Base-by-base conservation (phyloP, 2,113 vertebrate species). In the Ctenomys sociabilis region DNA sequence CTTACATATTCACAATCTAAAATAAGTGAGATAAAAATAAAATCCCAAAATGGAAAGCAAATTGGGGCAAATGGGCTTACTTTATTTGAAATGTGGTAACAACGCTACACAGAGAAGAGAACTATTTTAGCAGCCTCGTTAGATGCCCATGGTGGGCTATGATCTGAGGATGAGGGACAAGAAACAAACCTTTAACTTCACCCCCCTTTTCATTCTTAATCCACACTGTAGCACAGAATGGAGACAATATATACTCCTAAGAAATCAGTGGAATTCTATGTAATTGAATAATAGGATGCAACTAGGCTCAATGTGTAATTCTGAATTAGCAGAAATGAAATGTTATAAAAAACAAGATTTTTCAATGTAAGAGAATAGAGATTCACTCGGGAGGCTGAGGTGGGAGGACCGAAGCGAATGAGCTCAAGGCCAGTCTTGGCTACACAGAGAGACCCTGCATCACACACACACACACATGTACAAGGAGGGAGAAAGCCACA, bases 21-120 rank as follows among this genome's bases (percentile, higher is more conserved):
- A 95, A 82, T 90, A 9, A 95, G 88, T 68, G 43, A 72, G 73
- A 86, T 22, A 95, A 92, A 95, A 96, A 85, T 90, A 92, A 90
- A 91, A 77, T 90, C 57, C 49, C 43, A 82, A 93, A 95, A 85
- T 85, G 72, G 86, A 91, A 96, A 95, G 88, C 78, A 94, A 90
- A 93, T 90, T 85, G 64, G 17, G 77, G 81, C 77, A 85, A 95
- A 95, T 72, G 82, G 81, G 49, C 26, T n/a, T 94, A 85, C 49
- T 95, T 95, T 61, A 85, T 87, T 90, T 92, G 82, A 90, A 95
- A 85, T 35, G 77, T 85, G 85, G 85, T 54, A 88, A 72, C 75
- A 40, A 80, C 17, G 88, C 54, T 85, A 90, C 66, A 37, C 16
- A 77, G 77, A 94, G 85, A 95, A 92, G 40, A 61, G 82, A 85